Evolutionary conservation across 2,888 invertebrate genomes (phyloP).

Genomic region (Monochamus alternatus): DNA sequence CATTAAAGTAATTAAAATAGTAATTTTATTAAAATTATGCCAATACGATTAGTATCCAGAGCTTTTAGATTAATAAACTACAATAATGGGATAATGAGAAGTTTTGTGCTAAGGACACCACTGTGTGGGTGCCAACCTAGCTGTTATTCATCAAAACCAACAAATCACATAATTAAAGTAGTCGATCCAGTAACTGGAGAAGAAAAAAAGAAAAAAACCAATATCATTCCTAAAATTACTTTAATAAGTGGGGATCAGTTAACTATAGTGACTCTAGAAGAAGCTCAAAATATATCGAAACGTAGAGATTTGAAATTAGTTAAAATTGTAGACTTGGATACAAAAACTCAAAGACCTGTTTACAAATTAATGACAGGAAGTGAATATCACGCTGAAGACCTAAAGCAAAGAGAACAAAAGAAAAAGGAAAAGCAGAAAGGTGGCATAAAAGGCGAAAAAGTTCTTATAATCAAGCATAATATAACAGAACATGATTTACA

Average conservation of each 20-base stretch:
- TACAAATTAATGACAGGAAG: conserved; percentile 81
- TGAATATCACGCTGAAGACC: conserved; percentile 78
- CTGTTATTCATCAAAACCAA: conserved; percentile 25
- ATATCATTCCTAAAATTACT: conserved; percentile 77
- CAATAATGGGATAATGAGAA: conserved; percentile 17
- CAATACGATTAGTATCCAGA: conserved; percentile 23
- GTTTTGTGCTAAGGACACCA: neutral
- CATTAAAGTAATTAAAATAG: no score
- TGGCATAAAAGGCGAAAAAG: conserved; percentile 77
- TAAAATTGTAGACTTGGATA: conserved; percentile 79
- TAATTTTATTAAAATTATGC: conserved; percentile 6
- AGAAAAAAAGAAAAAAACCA: conserved; percentile 62
- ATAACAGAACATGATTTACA: conserved; percentile 80
- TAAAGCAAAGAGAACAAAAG: conserved; percentile 73
- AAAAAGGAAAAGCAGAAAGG: conserved; percentile 68
- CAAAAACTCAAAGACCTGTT: conserved; percentile 79
- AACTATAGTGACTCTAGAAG: conserved; percentile 77
- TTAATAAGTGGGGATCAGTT: conserved; percentile 75
- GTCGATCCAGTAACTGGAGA: conserved; percentile 42
- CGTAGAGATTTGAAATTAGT: conserved; percentile 81
- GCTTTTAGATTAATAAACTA: conserved; percentile 10
- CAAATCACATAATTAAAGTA: conserved; percentile 15
- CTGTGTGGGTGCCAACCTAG: conserved; percentile 20
- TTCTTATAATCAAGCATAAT: conserved; percentile 76
- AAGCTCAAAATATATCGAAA: conserved; percentile 80